Conservation (phyloP, 2,888 invertebrate species). For the Ferrisia virgata region DNA sequence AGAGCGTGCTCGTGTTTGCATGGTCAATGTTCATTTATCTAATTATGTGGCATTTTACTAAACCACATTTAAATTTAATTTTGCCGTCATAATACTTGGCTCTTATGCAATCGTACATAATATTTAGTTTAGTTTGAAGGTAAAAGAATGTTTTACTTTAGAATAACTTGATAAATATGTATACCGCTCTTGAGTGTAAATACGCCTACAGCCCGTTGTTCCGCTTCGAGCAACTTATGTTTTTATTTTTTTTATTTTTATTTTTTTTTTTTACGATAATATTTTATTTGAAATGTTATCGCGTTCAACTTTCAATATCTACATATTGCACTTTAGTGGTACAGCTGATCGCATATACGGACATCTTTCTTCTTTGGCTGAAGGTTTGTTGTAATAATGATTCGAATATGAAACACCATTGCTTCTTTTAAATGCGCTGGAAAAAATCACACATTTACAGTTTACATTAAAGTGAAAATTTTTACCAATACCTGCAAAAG, state of each 20-base stretch:
- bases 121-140: not conserved
- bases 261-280: not conserved
- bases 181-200: constrained; percentile 11
- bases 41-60: too few species aligned
- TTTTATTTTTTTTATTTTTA: not conserved
- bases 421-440: too few species aligned
- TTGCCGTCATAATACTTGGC: not conserved
- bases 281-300: not conserved
- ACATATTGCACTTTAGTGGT: not conserved
- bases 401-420: not conserved
- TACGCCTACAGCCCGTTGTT: not conserved
- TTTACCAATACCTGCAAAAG: too few species aligned
- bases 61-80: not conserved
- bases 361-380: constrained; percentile 22
- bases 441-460: too few species aligned
- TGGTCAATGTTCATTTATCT: too few species aligned
- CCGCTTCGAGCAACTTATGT: not conserved
- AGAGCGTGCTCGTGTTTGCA: too few species aligned
- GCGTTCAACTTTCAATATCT: not conserved
- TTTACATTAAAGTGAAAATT: too few species aligned
- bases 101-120: not conserved
- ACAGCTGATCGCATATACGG: too few species aligned
- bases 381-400: too few species aligned
- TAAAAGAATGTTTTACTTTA: constrained; percentile 22
- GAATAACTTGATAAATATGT: too few species aligned